These are phyloP conservation scores for Autographa gamma DNA, from an alignment of 2,888 invertebrate genomes.

Conservation along the genomic window DNA sequence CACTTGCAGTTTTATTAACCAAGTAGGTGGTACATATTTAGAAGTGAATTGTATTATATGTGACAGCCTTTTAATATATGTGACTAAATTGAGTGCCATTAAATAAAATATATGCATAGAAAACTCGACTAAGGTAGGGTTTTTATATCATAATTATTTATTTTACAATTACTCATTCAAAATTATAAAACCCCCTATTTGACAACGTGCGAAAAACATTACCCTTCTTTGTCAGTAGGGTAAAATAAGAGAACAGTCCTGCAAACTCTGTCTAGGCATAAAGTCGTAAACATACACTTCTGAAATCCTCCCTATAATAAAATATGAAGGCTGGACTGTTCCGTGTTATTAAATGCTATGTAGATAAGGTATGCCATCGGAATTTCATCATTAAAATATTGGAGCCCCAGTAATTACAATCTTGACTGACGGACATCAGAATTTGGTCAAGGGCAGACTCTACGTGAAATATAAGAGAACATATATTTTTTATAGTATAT, in stretches of 20 bases:
- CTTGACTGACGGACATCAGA: conserved; percentile 1
- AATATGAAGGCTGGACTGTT: neutral
- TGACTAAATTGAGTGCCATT: too few relatives aligned
- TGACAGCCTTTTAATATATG: too few relatives aligned
- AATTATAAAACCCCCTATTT: too few relatives aligned
- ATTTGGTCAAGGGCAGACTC: neutral
- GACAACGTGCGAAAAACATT: too few relatives aligned
- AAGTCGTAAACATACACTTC: neutral
- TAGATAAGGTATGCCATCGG: conserved; percentile 1
- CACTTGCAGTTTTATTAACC: too few relatives aligned
- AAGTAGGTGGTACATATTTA: too few relatives aligned
- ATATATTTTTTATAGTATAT: neutral
- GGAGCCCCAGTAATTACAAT: conserved; percentile 10
- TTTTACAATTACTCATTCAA: too few relatives aligned
- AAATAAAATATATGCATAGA: too few relatives aligned
- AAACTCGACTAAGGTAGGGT: too few relatives aligned
- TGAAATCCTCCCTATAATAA: neutral
- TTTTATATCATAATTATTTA: too few relatives aligned
- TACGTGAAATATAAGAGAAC: neutral
- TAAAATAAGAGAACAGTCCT: neutral
- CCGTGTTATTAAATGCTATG: neutral
- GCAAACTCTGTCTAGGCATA: neutral
- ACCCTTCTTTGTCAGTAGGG: too few relatives aligned
- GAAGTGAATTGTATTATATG: too few relatives aligned
- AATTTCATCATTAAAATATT: conserved; percentile 4